These are phyloP conservation scores for Otus sunia DNA, from an alignment of 2,113 vertebrate species.

Conservation along the genomic window DNA sequence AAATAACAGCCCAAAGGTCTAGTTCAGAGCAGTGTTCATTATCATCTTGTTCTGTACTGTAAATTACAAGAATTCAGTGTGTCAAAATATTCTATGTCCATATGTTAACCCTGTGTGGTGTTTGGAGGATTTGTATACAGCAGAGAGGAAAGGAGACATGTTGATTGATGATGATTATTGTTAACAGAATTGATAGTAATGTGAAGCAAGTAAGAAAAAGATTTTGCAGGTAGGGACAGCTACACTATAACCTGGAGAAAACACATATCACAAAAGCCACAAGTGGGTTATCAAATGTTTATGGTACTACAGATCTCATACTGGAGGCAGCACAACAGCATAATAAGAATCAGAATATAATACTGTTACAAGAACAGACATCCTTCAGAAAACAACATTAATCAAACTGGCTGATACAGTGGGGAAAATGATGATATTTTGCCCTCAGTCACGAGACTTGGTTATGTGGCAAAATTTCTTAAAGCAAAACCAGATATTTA, in stretches of 20 bases:
- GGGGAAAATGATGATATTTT: background rate
- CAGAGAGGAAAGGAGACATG: background rate
- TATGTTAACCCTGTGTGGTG: background rate
- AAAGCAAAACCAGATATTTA: background rate
- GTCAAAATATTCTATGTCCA: background rate
- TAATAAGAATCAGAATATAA: background rate
- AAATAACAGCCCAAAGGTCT: conserved; percentile 37
- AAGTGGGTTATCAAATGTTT: background rate
- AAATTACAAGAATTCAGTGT: conserved; percentile 23
- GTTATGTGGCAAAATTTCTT: background rate
- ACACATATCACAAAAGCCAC: background rate
- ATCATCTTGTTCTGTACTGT: conserved; percentile 5
- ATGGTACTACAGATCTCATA: background rate
- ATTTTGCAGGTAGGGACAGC: background rate
- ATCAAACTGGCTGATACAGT: background rate
- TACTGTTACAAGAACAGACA: background rate
- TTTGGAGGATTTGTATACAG: background rate
- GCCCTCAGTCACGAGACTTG: background rate
- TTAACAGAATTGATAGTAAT: background rate
- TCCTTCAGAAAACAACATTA: background rate
- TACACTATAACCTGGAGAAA: background rate
- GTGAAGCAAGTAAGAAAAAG: background rate
- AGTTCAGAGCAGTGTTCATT: conserved; percentile 12
- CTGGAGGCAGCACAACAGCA: background rate
- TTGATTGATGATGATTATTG: background rate